These are phyloP conservation scores for Melanotaenia maccullochi DNA, from an alignment of 2,797 vertebrate genomes.

Conservation along the genomic window DNA sequence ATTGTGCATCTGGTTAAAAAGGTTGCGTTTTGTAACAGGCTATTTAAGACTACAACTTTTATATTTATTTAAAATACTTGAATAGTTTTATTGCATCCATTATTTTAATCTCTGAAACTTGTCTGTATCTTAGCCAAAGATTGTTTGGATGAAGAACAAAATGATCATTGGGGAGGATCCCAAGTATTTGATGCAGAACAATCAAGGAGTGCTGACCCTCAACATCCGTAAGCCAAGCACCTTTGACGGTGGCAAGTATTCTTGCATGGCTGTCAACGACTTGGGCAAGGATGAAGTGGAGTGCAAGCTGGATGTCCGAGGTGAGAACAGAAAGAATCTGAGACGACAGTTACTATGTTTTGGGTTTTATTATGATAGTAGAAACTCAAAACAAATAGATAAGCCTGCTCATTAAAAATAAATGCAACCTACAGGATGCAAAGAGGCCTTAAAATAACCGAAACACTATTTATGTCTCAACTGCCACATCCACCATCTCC, in stretches of 20 bases:
- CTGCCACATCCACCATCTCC: background rate
- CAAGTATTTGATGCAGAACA: conserved; percentile 93
- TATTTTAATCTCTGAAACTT: background rate
- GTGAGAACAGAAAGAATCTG: conserved; percentile 69
- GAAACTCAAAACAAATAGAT: background rate
- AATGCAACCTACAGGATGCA: background rate
- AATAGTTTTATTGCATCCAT: background rate
- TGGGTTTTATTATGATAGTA: background rate
- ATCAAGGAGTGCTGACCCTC: conserved; percentile 94
- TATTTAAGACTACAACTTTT: background rate
- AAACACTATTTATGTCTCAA: background rate
- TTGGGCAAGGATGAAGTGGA: conserved; percentile 91
- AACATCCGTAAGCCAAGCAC: conserved; percentile 93
- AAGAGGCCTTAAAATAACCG: background rate
- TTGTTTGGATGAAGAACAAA: conserved; percentile 96
- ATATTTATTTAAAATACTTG: background rate
- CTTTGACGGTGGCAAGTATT: conserved; percentile 90
- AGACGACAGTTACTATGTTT: background rate
- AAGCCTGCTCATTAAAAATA: background rate
- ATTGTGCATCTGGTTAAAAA: background rate
- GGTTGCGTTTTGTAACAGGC: background rate
- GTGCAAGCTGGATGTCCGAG: conserved; percentile 89
- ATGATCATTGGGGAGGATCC: conserved; percentile 91
- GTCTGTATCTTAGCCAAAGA: conserved; percentile 86
- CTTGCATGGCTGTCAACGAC: conserved; percentile 89